These are phyloP conservation scores for Martes martes DNA, from an alignment of 2,113 vertebrate species.

Conservation along the genomic window DNA sequence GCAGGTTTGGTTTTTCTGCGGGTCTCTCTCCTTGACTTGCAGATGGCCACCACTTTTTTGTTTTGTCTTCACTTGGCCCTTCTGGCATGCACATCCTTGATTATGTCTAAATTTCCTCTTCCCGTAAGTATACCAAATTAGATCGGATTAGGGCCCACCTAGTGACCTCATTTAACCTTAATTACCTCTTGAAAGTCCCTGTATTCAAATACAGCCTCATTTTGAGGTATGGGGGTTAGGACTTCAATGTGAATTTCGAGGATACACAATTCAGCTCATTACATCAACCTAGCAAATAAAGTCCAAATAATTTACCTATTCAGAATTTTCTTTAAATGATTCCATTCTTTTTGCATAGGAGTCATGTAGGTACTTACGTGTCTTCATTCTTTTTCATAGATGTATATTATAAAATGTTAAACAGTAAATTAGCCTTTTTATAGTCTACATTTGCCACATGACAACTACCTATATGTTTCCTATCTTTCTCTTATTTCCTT, in stretches of 20 bases:
- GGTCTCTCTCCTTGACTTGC: background rate
- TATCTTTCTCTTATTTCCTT: background rate
- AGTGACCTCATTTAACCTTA: background rate
- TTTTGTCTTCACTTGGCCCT: background rate
- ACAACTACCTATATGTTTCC: background rate
- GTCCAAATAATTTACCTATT: conserved; percentile 1
- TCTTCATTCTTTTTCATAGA: background rate
- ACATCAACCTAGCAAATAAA: background rate
- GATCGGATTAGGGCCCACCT: background rate
- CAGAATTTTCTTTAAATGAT: conserved; percentile 20
- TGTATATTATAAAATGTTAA: background rate
- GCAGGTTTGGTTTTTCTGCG: background rate
- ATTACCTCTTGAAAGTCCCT: background rate
- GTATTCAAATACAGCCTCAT: background rate
- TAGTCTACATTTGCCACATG: background rate
- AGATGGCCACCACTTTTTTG: background rate
- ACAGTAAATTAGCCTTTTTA: background rate
- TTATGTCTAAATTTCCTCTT: background rate
- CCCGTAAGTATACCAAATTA: background rate
- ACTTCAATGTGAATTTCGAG: background rate
- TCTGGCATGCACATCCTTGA: background rate
- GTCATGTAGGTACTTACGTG: background rate
- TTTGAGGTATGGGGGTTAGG: background rate
- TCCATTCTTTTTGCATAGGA: background rate
- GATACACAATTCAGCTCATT: background rate